Evolutionary conservation across 1,140 invertebrate species (phyloP).

Genomic region (Hydropsyche tenuis): DNA sequence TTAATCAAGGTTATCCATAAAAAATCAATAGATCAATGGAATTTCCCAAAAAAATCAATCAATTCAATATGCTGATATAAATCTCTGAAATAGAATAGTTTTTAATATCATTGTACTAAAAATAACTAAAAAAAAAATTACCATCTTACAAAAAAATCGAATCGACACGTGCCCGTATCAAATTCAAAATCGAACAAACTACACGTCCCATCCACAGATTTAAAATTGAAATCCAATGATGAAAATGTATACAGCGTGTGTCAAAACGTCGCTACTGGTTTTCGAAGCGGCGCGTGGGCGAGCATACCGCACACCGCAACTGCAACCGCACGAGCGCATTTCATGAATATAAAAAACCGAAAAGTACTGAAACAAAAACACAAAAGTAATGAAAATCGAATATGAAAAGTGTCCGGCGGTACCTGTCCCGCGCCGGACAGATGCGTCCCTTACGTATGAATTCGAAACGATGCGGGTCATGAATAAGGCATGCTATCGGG

Average conservation of each 20-base stretch:
- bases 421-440: not conserved
- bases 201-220: not conserved
- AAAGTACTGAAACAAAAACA: not conserved
- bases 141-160: too few species aligned
- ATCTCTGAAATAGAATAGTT: too few species aligned
- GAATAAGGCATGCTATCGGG: not conserved
- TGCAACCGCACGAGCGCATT: not conserved
- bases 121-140: too few species aligned
- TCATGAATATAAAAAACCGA: conserved; percentile 28
- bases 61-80: too few species aligned
- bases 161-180: too few species aligned
- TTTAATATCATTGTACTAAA: too few species aligned
- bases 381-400: too few species aligned
- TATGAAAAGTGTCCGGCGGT: not conserved
- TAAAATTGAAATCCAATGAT: conserved; percentile 23
- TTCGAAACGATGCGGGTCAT: conserved; percentile 1
- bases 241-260: conserved; percentile 22
- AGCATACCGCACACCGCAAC: not conserved
- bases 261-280: conserved; percentile 26
- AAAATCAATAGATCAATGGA: too few species aligned
- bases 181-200: not conserved
- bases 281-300: conserved; percentile 27
- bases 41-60: too few species aligned
- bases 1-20: too few species aligned
- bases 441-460: not conserved